Percentiles rank a stretch among this genome's conserved stretches.
phyloP scores from a whole-genome alignment of 2,113 vertebrate genomes.

The Notarius quadriscutis region DNA sequence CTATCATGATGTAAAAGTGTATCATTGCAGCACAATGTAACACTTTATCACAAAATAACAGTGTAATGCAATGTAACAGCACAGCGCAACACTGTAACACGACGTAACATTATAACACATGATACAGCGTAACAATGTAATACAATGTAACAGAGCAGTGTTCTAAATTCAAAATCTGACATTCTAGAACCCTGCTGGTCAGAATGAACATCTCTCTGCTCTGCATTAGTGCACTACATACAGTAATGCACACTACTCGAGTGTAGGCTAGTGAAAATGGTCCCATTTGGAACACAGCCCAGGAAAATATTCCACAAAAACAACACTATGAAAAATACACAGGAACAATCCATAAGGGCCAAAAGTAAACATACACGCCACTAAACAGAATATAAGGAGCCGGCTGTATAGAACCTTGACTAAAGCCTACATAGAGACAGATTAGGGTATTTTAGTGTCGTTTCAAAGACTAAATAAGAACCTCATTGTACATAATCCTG shows the following conservation, averaged over 20 bases:
- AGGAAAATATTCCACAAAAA: background rate
- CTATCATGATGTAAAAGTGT: too few relatives aligned
- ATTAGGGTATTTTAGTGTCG: background rate
- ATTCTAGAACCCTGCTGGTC: background rate
- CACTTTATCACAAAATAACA: background rate
- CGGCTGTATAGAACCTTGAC: background rate
- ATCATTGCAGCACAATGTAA: background rate
- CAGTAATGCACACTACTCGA: background rate
- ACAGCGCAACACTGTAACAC: background rate
- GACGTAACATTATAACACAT: background rate
- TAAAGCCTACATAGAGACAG: background rate
- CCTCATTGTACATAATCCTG: background rate
- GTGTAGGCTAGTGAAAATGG: background rate
- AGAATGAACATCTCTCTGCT: background rate
- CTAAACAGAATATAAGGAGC: background rate
- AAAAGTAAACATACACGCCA: background rate
- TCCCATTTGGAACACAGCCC: background rate
- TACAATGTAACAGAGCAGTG: background rate
- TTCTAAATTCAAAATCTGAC: background rate
- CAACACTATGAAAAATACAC: background rate
- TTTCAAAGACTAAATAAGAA: background rate
- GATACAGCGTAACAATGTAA: background rate
- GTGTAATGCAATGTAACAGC: background rate
- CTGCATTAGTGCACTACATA: background rate
- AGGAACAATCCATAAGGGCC: background rate